These are phyloP conservation scores for Pseudopodoces humilis DNA, from an alignment of 2,113 vertebrate genomes.

Conservation along the genomic window DNA sequence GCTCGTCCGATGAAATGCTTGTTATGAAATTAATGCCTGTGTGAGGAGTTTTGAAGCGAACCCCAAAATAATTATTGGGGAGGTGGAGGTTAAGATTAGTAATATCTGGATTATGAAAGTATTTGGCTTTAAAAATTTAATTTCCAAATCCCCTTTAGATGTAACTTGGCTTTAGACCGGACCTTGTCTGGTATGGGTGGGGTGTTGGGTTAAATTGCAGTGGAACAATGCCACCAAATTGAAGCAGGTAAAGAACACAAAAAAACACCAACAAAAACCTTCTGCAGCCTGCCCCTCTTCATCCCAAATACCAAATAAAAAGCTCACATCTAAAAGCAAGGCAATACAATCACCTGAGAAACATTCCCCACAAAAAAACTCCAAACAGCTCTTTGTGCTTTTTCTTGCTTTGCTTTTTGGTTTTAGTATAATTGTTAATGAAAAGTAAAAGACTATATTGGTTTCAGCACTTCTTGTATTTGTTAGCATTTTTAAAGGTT, in stretches of 20 bases:
- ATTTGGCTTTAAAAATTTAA: neutral
- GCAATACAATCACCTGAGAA: neutral
- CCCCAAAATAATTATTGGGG: neutral
- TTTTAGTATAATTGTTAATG: neutral
- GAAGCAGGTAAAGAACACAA: neutral
- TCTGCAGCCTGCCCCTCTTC: neutral
- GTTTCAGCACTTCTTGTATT: neutral
- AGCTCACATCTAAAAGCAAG: neutral
- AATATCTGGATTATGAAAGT: neutral
- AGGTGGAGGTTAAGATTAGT: neutral
- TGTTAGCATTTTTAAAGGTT: neutral
- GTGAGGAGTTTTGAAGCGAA: neutral
- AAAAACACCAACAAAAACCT: rapidly evolving
- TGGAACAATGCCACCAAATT: neutral
- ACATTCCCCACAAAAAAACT: rapidly evolving
- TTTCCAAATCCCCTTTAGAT: neutral
- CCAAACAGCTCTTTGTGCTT: neutral
- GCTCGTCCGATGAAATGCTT: neutral
- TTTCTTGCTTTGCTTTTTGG: neutral
- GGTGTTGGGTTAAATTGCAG: neutral
- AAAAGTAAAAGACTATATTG: neutral
- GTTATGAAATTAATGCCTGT: neutral
- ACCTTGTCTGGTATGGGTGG: neutral
- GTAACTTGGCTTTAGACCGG: neutral
- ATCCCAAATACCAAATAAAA: neutral